A percentile compares a stretch with the other conserved stretches of the same genome.
Conservation (phyloP, 2,797 vertebrate species). For the Sebastes vulpes region DNA sequence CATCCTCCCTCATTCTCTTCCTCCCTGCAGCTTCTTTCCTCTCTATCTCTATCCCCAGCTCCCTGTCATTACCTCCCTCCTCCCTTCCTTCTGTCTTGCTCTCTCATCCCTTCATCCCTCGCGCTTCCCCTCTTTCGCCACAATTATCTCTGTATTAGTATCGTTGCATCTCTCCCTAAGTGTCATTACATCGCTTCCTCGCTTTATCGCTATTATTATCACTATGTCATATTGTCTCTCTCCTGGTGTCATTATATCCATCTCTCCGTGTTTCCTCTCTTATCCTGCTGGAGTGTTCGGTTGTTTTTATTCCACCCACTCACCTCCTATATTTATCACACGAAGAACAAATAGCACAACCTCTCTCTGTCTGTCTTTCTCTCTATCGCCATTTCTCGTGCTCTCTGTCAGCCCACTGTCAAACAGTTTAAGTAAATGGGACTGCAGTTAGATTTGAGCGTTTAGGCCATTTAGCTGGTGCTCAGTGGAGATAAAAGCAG, state of each 20-base stretch:
- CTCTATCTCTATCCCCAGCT: conserved; percentile 11
- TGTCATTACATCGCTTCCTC: conserved; percentile 53
- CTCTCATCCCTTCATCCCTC: conserved; percentile 30
- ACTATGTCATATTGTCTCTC: conserved; percentile 70
- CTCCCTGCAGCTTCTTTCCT: conserved; percentile 18
- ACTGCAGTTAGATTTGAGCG: conserved; percentile 46
- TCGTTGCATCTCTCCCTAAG: conserved; percentile 49
- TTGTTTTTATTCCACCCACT: conserved; percentile 83
- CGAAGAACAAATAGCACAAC: conserved; percentile 78
- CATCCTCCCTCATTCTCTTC: neutral
- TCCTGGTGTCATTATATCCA: conserved; percentile 72
- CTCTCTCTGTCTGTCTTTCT: conserved; percentile 67
- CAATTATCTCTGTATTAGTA: conserved; percentile 67
- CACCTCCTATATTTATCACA: conserved; percentile 82
- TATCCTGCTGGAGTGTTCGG: conserved; percentile 64
- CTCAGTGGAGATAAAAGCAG: conserved; percentile 58
- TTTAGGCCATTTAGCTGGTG: conserved; percentile 49
- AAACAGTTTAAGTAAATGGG: conserved; percentile 71
- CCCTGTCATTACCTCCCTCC: neutral
- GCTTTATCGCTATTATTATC: conserved; percentile 66
- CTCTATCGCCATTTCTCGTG: conserved; percentile 42
- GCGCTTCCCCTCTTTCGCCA: conserved; percentile 31
- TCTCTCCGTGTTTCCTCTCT: conserved; percentile 72
- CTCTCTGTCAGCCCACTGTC: conserved; percentile 63
- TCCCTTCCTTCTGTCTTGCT: conserved; percentile 22